These are phyloP conservation scores for Dipodomys merriami DNA, from an alignment of 2,113 vertebrate species.

Conservation along the genomic window DNA sequence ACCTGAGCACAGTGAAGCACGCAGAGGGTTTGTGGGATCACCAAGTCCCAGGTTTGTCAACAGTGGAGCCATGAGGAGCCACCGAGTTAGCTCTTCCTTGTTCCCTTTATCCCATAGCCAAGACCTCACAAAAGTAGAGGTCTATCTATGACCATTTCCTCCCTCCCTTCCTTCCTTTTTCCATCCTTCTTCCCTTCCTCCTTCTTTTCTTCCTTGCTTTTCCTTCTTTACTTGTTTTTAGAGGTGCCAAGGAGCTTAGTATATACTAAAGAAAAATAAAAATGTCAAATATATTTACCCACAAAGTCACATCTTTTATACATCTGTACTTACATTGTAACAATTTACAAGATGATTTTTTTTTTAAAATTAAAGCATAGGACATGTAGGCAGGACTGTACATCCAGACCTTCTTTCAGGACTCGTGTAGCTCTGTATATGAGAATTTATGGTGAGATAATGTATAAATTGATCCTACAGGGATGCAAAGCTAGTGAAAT, in stretches of 20 bases:
- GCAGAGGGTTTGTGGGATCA: not conserved
- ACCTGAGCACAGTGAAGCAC: not conserved
- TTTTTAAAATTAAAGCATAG: not conserved
- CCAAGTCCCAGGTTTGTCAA: not conserved
- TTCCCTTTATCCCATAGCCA: not conserved
- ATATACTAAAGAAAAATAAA: too few relatives aligned
- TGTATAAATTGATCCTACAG: not conserved
- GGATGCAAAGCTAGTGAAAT: not conserved
- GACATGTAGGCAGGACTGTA: not conserved
- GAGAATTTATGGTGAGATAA: too few relatives aligned
- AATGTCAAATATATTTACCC: not conserved
- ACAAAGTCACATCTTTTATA: not conserved
- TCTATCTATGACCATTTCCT: not conserved
- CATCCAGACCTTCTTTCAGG: not conserved
- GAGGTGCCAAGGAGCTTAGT: too few relatives aligned
- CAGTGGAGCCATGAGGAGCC: not conserved
- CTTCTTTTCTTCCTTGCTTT: not conserved
- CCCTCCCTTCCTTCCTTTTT: not conserved
- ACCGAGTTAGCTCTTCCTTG: not conserved
- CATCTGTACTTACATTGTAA: slow-evolving; percentile 14
- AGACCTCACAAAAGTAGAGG: not conserved
- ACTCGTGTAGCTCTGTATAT: not conserved
- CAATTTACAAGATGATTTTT: slow-evolving; percentile 17
- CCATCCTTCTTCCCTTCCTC: not conserved
- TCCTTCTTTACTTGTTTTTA: not conserved